phyloP scores from a whole-genome alignment of 1,140 invertebrate species.

The Mya arenaria region DNA sequence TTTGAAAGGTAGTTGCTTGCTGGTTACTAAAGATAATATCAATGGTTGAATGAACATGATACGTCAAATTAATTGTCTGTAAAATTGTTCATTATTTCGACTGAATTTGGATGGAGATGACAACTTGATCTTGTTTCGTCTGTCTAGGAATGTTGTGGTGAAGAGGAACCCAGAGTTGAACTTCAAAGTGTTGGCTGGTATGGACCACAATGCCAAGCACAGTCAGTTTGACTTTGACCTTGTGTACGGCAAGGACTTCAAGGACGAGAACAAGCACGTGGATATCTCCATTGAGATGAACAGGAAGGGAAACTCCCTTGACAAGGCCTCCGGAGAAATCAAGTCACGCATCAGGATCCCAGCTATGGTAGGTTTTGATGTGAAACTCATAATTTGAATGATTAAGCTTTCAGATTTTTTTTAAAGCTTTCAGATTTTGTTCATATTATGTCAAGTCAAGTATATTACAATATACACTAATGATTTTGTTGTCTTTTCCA shows the following conservation, averaged over 20 bases:
- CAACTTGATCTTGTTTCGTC: neutral
- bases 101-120: too few species aligned
- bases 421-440: too few species aligned
- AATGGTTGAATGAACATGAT: too few species aligned
- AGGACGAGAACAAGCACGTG: slow-evolving; percentile 43
- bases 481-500: slow-evolving; percentile 21
- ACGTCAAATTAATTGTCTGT: too few species aligned
- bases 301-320: slow-evolving; percentile 4
- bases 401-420: too few species aligned
- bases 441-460: too few species aligned
- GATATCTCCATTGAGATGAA: slow-evolving; percentile 33
- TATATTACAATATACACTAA: too few species aligned
- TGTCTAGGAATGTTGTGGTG: slow-evolving; percentile 15
- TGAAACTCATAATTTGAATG: too few species aligned
- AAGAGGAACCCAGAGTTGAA: slow-evolving; percentile 50
- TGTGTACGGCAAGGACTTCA: slow-evolving; percentile 57
- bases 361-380: slow-evolving; percentile 4
- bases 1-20: too few species aligned
- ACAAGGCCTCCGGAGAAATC: slow-evolving; percentile 3
- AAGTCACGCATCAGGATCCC: slow-evolving; percentile 8
- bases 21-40: too few species aligned
- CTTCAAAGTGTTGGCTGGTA: slow-evolving; percentile 17
- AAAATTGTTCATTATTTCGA: too few species aligned
- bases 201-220: slow-evolving; percentile 54
- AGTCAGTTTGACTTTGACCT: slow-evolving; percentile 28